These are phyloP conservation scores for Lota lota DNA, from an alignment of 2,113 vertebrate genomes.

Conservation along the genomic window DNA sequence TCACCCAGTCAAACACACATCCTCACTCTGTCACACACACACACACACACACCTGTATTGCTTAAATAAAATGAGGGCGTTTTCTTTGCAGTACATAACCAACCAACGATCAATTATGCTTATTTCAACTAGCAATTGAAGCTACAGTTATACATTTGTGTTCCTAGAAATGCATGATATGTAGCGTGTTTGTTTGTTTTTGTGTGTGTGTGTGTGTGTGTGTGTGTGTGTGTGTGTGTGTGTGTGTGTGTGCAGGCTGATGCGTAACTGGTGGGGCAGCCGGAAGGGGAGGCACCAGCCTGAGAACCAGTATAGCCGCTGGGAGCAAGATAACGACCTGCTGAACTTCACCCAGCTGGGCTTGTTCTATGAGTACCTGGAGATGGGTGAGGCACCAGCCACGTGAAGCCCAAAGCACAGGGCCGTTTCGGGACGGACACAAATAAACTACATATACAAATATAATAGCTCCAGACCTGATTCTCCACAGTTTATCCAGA, in stretches of 20 bases:
- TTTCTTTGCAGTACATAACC: neutral
- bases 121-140: too few species aligned
- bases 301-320: constrained; percentile 85
- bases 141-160: too few species aligned
- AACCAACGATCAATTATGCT: too few species aligned
- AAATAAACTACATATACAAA: neutral
- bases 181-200: too few species aligned
- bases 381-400: constrained; percentile 83
- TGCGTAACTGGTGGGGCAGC: constrained; percentile 91
- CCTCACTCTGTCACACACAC: neutral
- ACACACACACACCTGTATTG: too few species aligned
- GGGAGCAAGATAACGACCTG: constrained; percentile 93
- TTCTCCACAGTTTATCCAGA: too few species aligned
- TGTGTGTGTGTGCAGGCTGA: constrained; percentile 61
- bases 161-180: too few species aligned
- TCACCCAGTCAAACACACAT: neutral
- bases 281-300: constrained; percentile 82
- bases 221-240: too few species aligned
- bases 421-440: neutral
- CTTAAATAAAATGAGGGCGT: neutral
- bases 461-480: too few species aligned
- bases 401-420: too few species aligned
- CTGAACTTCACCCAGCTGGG: constrained; percentile 83
- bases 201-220: too few species aligned
- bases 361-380: constrained; percentile 95